A percentile compares a stretch with the other conserved stretches of the same genome.
Evolutionary conservation across 1,140 invertebrate genomes (phyloP).

Genomic region (Dendroctonus ponderosae): DNA sequence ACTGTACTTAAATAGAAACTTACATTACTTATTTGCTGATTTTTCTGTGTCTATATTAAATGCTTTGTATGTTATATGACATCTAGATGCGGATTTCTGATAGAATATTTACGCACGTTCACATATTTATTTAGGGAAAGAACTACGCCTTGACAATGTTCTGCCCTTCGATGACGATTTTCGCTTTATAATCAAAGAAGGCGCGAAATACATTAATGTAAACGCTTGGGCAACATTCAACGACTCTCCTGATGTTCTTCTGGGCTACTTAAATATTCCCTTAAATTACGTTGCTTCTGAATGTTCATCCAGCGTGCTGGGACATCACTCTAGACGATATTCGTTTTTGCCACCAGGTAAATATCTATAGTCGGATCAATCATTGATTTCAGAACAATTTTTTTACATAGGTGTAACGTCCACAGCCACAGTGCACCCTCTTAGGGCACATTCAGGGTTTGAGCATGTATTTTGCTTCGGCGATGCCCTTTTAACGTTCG

Average conservation of each 20-base stretch:
- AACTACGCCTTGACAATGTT: constrained; percentile 50
- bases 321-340: constrained; percentile 74
- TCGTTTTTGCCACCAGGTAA: constrained; percentile 63
- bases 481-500: constrained; percentile 82
- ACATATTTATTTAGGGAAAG: constrained; percentile 53
- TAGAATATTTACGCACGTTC: background rate
- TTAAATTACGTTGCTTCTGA: constrained; percentile 72
- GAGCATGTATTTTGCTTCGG: constrained; percentile 87
- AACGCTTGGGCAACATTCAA: constrained; percentile 68
- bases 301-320: constrained; percentile 70
- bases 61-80: too few relatives aligned
- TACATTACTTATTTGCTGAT: too few relatives aligned
- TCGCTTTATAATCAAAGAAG: constrained; percentile 67
- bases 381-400: background rate
- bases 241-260: constrained; percentile 57
- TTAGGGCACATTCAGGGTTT: constrained; percentile 78
- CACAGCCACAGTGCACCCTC: constrained; percentile 53
- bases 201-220: constrained; percentile 75
- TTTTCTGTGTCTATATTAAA: too few relatives aligned
- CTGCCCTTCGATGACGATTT: constrained; percentile 76
- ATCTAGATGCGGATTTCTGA: background rate
- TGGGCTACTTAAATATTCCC: constrained; percentile 80
- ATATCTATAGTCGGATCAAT: background rate
- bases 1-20: too few relatives aligned
- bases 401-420: constrained; percentile 27